Evolutionary conservation across 2,797 vertebrate species (phyloP).

Genomic region (Moxostoma hubbsi): DNA sequence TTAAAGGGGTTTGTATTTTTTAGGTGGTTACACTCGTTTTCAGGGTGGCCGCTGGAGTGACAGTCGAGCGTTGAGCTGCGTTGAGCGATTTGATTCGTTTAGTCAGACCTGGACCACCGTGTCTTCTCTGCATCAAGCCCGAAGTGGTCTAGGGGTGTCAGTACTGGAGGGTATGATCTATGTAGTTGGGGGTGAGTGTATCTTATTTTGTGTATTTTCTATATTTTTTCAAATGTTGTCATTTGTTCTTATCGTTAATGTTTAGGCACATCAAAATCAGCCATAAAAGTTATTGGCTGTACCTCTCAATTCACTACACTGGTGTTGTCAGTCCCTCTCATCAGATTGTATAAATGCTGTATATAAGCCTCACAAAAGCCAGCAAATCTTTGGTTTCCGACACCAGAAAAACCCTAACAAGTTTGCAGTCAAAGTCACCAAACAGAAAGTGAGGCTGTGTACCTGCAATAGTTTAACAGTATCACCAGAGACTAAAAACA

Average conservation of each 20-base stretch:
- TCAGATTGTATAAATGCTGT: no score
- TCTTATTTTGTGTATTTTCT: not conserved
- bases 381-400: no score
- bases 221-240: not conserved
- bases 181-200: constrained; percentile 86
- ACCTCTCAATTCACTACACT: no score
- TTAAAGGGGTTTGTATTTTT: not conserved
- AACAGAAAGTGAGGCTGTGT: no score
- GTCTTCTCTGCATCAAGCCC: constrained; percentile 94
- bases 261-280: not conserved
- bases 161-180: constrained; percentile 96
- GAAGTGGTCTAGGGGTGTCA: constrained; percentile 90
- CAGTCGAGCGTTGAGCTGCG: constrained; percentile 93
- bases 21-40: constrained; percentile 94
- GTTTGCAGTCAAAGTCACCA: no score
- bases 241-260: not conserved
- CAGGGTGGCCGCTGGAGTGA: constrained; percentile 97
- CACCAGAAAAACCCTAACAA: no score
- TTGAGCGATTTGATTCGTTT: constrained; percentile 97
- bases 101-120: constrained; percentile 98
- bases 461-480: no score
- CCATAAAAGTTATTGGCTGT: no score
- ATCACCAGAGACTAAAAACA: no score
- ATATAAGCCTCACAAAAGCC: no score
- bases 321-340: no score